Conservation (phyloP, 2,797 vertebrate species). For the Halcyon badia region DNA sequence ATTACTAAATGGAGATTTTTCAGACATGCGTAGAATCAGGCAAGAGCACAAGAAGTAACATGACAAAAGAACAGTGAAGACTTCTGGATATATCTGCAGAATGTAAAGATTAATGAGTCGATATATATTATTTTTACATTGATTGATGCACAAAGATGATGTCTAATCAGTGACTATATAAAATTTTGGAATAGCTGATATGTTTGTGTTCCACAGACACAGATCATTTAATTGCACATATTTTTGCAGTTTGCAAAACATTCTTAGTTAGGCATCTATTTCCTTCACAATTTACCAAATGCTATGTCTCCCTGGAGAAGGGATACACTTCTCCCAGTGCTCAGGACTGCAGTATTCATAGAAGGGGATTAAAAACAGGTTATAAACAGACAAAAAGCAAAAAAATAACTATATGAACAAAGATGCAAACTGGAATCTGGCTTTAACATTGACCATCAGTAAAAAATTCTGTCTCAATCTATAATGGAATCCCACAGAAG, state of each 20-base stretch:
- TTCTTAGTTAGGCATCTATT: slow-evolving; percentile 70
- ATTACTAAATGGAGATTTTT: slow-evolving; percentile 2
- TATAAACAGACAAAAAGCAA: slow-evolving; percentile 23
- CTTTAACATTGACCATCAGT: not conserved
- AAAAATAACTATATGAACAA: not conserved
- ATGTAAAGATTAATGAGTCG: slow-evolving; percentile 49
- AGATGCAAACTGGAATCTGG: not conserved
- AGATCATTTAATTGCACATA: slow-evolving; percentile 70
- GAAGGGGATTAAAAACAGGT: slow-evolving; percentile 42
- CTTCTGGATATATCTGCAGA: slow-evolving; percentile 10
- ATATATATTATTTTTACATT: slow-evolving; percentile 28
- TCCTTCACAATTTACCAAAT: slow-evolving; percentile 75
- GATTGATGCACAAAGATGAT: not conserved
- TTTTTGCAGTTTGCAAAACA: slow-evolving; percentile 73
- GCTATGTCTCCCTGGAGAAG: slow-evolving; percentile 63
- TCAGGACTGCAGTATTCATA: slow-evolving; percentile 32
- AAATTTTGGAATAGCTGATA: not conserved
- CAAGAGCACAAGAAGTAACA: not conserved
- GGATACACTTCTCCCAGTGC: slow-evolving; percentile 64
- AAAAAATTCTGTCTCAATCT: not conserved
- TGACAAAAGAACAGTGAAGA: not conserved
- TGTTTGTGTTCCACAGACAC: not conserved
- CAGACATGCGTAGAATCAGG: not conserved
- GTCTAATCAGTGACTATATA: not conserved
- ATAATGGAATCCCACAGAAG: not conserved